Percentiles rank a stretch among this genome's conserved stretches.
Conservation (phyloP, 2,888 invertebrate species). For the Ptycholaimellus sp. region DNA sequence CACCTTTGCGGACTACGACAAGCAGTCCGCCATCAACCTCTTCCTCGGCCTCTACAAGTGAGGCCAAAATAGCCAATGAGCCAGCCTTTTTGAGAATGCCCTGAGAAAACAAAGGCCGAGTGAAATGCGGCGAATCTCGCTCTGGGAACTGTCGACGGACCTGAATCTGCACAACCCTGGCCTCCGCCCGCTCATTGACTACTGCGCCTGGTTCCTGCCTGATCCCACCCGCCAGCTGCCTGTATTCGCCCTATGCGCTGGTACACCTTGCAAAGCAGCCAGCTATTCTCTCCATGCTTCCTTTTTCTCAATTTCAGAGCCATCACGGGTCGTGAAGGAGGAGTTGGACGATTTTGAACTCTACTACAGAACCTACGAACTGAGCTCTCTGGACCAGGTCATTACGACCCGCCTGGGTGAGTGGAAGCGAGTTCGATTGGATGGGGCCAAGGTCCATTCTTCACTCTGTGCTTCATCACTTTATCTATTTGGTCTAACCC, state of each 20-base stretch:
- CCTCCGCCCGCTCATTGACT: constrained; percentile 60
- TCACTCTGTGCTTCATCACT: no score
- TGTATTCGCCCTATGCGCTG: no score
- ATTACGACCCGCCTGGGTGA: no score
- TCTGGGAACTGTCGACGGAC: constrained; percentile 76
- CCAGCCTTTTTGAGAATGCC: constrained; percentile 10
- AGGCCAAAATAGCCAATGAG: constrained; percentile 52
- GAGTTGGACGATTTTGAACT: not conserved
- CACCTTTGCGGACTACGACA: constrained; percentile 58
- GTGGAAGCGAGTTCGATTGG: no score
- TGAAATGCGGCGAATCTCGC: constrained; percentile 16
- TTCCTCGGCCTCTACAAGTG: constrained; percentile 52
- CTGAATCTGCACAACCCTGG: constrained; percentile 60
- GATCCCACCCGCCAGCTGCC: no score
- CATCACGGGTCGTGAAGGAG: not conserved
- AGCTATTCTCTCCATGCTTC: no score
- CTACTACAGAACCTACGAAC: constrained; percentile 3
- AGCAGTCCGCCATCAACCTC: constrained; percentile 87
- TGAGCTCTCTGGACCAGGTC: constrained; percentile 3
- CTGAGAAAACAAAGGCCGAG: constrained; percentile 10
- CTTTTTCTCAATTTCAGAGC: not conserved
- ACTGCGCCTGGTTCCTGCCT: constrained; percentile 1
- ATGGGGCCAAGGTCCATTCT: no score
- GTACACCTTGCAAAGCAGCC: no score
- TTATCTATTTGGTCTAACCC: no score